Conservation (phyloP, 2,113 vertebrate species). For the Atlantisia rogersi region DNA sequence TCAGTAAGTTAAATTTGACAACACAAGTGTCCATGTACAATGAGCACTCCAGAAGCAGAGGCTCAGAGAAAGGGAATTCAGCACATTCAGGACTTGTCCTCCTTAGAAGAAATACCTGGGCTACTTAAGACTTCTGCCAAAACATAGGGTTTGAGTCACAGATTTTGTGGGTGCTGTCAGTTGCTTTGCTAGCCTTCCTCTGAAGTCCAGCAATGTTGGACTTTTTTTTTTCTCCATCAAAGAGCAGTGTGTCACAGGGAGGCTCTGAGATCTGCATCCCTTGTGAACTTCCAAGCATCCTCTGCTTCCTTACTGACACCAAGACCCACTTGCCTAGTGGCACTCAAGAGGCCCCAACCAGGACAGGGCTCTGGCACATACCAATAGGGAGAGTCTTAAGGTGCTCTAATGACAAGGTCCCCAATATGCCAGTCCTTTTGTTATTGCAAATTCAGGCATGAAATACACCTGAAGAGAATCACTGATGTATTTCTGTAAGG, state of each 20-base stretch:
- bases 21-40: background rate
- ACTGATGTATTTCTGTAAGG: background rate
- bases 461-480: background rate
- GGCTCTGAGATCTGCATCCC: background rate
- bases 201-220: background rate
- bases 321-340: background rate
- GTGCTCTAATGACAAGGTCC: background rate
- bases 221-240: background rate
- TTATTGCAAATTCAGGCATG: background rate
- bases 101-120: background rate
- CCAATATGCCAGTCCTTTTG: background rate
- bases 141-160: background rate
- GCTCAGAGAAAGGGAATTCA: background rate
- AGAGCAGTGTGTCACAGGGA: background rate
- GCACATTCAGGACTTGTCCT: background rate
- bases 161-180: background rate
- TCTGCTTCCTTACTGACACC: background rate
- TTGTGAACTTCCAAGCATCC: background rate
- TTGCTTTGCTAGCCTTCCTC: background rate
- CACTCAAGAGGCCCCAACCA: background rate
- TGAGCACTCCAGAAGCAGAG: background rate
- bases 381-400: background rate
- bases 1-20: background rate
- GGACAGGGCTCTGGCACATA: background rate
- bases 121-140: background rate